phyloP scores from a whole-genome alignment of 1,140 invertebrate species.

The Lepidurus arcticus region DNA sequence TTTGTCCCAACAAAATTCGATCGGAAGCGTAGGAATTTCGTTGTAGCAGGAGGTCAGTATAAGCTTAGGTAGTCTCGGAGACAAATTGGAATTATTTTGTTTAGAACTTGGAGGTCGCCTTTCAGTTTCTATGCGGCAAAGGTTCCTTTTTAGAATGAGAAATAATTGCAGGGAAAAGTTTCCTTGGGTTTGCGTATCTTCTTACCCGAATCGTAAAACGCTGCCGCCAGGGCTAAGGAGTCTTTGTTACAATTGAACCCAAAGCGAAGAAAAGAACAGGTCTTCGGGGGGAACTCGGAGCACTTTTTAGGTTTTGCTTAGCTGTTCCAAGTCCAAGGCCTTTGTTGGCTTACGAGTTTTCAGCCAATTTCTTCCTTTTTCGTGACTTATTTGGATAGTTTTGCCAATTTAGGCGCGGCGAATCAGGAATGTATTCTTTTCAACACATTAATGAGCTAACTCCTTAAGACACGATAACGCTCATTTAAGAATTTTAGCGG shows the following conservation, averaged over 20 bases:
- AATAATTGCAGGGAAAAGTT: neutral
- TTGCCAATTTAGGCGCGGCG: neutral
- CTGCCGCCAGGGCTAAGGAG: neutral
- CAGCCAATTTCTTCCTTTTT: neutral
- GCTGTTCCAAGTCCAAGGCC: neutral
- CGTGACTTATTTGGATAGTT: neutral
- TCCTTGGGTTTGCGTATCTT: neutral
- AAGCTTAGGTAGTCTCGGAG: too few species aligned
- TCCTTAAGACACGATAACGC: too few species aligned
- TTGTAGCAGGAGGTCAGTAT: too few species aligned
- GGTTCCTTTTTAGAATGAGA: too few species aligned
- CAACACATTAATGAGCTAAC: too few species aligned
- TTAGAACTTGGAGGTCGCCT: too few species aligned
- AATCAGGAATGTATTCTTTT: too few species aligned
- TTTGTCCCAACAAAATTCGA: too few species aligned
- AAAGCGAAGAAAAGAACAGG: neutral
- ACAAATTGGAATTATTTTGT: too few species aligned
- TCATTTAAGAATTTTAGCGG: too few species aligned
- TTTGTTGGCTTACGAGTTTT: neutral
- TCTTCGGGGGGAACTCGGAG: neutral
- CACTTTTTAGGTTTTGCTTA: conserved; percentile 6
- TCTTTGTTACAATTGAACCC: conserved; percentile 7
- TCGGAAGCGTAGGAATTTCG: too few species aligned
- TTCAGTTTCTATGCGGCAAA: too few species aligned
- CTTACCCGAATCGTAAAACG: conserved; percentile 4